A percentile compares a stretch with the other conserved stretches of the same genome.
Conservation (phyloP, 2,113 vertebrate species). For the Chaenocephalus aceratus region DNA sequence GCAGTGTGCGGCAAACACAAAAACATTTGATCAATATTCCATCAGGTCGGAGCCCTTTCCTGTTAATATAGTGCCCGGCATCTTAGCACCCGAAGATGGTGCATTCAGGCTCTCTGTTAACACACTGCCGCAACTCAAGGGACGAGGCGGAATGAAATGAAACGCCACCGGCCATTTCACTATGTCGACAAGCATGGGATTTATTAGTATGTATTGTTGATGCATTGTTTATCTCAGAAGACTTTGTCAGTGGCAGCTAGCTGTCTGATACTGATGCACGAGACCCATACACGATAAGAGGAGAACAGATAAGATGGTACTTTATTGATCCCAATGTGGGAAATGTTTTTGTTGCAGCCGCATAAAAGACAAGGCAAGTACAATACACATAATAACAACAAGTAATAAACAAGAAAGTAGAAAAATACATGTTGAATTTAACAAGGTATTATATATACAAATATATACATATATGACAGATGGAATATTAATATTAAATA, state of each 20-base stretch:
- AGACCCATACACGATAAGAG: too few species aligned
- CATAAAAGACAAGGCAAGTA: too few species aligned
- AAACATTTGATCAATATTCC: constrained; percentile 85
- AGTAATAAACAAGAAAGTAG: too few species aligned
- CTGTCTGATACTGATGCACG: background rate
- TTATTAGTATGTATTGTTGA: constrained; percentile 6
- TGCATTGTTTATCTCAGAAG: background rate
- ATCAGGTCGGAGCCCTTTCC: constrained; percentile 72
- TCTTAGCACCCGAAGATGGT: constrained; percentile 51
- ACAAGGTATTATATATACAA: too few species aligned
- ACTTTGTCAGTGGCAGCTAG: background rate
- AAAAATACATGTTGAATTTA: too few species aligned
- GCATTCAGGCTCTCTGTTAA: constrained; percentile 37
- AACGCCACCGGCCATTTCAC: constrained; percentile 44
- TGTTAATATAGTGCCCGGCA: constrained; percentile 71
- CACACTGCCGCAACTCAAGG: constrained; percentile 41
- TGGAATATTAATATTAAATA: too few species aligned
- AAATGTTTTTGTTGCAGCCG: too few species aligned
- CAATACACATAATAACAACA: too few species aligned
- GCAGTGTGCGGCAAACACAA: constrained; percentile 80
- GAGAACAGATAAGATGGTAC: too few species aligned
- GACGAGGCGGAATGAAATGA: constrained; percentile 57
- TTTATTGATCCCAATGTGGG: too few species aligned
- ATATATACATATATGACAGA: too few species aligned
- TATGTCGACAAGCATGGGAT: constrained; percentile 48